Evolutionary conservation across 2,888 invertebrate species (phyloP), one percentile per base, ranked within the genome.

Genomic region (Gari tellinella): DNA sequence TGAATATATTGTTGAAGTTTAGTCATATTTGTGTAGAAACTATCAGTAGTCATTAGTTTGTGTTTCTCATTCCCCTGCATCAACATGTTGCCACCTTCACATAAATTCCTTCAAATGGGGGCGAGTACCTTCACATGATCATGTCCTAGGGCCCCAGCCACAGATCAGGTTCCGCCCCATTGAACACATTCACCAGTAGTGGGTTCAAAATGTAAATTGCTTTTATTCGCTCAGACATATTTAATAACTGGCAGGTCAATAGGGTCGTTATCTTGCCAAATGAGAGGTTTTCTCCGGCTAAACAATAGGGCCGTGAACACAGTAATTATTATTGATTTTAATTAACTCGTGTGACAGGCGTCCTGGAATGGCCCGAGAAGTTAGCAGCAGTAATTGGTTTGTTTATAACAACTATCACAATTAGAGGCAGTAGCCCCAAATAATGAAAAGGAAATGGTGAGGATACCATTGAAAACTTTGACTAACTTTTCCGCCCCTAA

Each of bases 321-420:
- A 43, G 58, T 66, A 75, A 75, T 69, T 53, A 75, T 75, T 74
- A 78, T 72, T 67, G 78, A 78, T 74, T 78, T 73, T 74, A 78
- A 78, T 73, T 73, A 78, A 65, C 63, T 49, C n/a, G 46, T 55
- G 55, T 74, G 78, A 78, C 78, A 74, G 72, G 70, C 72, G 55
- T 51, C 66, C 60, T 31, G 52, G 41, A 61, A 49, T 53, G 73
- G 65, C 62, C 63, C 53, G 66, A 37, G 60, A 57, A 57, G 45
- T 57, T 60, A 68, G 67, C 53, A 49, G 37, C 53, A 25, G 49
- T 66, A 69, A 69, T 74, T 74, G 68, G 46, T 64, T 56, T 58
- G 56, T 41, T 45, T 57, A 40, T 69, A 64, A 69, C 52, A 52
- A 48, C 23, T 64, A 53, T 45, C 52, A 53, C 64, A 70, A 66